phyloP scores from a whole-genome alignment of 2,113 vertebrate species.

The Cyrtonyx montezumae region DNA sequence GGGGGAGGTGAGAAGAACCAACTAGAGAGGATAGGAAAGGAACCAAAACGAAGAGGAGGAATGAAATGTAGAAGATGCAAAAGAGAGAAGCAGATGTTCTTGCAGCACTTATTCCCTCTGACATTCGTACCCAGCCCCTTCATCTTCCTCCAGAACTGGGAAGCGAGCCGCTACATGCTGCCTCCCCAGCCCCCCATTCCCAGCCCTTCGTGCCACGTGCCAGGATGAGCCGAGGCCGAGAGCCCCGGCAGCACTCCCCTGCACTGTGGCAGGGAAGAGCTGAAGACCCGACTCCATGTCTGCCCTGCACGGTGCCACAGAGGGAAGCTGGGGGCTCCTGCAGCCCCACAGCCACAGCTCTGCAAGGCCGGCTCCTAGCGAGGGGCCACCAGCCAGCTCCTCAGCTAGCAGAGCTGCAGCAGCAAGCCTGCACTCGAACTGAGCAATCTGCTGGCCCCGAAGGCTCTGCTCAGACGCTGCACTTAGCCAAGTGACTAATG shows the following conservation, averaged over 20 bases:
- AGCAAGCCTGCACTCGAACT: background rate
- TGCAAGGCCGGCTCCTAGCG: background rate
- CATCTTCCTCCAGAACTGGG: slow-evolving; percentile 29
- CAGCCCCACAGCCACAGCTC: background rate
- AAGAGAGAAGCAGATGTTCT: slow-evolving; percentile 68
- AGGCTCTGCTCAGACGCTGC: background rate
- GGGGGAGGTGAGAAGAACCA: slow-evolving; percentile 71
- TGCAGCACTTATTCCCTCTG: slow-evolving; percentile 48
- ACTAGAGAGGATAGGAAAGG: slow-evolving; percentile 66
- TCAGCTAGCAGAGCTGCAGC: background rate
- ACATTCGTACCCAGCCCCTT: slow-evolving; percentile 39
- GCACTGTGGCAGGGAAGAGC: background rate
- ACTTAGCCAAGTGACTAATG: slow-evolving; percentile 5
- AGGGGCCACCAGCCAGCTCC: background rate
- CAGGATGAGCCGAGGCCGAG: background rate
- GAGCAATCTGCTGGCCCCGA: background rate
- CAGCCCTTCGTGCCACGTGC: background rate
- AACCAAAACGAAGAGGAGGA: slow-evolving; percentile 69
- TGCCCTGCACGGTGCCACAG: background rate
- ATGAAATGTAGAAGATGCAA: slow-evolving; percentile 64
- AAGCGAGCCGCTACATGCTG: background rate
- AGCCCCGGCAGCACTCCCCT: background rate
- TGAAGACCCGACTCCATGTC: background rate
- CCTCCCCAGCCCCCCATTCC: background rate
- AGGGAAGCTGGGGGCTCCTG: background rate